Evolutionary conservation across 2,113 vertebrate species (phyloP).

Genomic region (Etheostoma spectabile): DNA sequence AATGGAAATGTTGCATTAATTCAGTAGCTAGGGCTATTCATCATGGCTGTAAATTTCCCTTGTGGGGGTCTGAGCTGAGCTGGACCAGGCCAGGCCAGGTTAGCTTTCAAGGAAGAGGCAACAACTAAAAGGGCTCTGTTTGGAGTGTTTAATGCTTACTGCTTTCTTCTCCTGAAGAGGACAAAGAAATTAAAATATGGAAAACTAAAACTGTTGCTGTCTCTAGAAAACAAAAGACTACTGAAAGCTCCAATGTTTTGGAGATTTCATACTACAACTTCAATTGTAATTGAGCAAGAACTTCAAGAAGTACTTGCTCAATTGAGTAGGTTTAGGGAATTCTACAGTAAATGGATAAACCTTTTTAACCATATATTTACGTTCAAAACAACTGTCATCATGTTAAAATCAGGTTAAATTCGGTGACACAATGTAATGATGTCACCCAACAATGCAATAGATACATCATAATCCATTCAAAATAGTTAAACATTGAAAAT

Average conservation of each 20-base stretch:
- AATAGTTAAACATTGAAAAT: not conserved
- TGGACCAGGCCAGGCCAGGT: not conserved
- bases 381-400: not conserved
- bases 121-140: not conserved
- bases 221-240: not conserved
- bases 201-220: not conserved
- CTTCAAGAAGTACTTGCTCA: not conserved
- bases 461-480: slow-evolving; percentile 12
- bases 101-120: slow-evolving; percentile 18
- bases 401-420: not conserved
- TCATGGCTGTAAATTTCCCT: slow-evolving; percentile 65
- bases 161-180: not conserved
- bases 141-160: not conserved
- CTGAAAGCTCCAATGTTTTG: not conserved
- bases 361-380: not conserved
- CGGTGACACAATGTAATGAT: not conserved
- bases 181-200: not conserved
- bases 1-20: slow-evolving; percentile 84
- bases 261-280: not conserved
- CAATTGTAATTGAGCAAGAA: not conserved
- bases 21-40: slow-evolving; percentile 56
- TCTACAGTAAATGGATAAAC: not conserved
- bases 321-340: not conserved
- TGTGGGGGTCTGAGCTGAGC: slow-evolving; percentile 27
- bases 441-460: not conserved